Conservation (phyloP, 2,797 vertebrate species). For the Euphonia xanthogaster region DNA sequence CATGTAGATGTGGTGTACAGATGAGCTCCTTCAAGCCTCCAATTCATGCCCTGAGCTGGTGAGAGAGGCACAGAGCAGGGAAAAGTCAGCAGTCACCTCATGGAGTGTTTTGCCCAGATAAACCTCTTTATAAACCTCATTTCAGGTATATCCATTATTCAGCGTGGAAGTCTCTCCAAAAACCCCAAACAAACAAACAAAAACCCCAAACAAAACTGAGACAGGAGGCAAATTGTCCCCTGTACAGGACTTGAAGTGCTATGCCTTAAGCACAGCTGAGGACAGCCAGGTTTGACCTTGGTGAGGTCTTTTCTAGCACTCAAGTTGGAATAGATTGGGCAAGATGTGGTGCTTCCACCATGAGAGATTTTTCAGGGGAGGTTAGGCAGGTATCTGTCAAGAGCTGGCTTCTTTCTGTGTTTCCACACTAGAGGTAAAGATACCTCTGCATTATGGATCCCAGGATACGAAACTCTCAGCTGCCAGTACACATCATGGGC, state of each 20-base stretch:
- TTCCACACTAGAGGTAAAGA: background rate
- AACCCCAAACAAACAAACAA: background rate
- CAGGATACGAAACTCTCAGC: background rate
- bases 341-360: background rate
- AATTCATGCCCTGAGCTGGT: background rate
- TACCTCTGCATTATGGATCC: background rate
- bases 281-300: background rate
- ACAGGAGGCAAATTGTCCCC: background rate
- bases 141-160: background rate
- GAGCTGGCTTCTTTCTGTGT: background rate
- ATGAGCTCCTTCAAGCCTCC: background rate
- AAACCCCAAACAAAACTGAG: background rate
- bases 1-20: background rate
- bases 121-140: background rate
- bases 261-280: background rate
- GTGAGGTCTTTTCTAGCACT: background rate
- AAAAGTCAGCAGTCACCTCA: background rate
- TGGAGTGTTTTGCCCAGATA: background rate
- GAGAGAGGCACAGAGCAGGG: background rate
- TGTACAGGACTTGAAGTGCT: background rate
- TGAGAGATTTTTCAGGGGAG: background rate
- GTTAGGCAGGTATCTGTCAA: background rate
- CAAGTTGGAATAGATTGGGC: background rate
- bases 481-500: background rate
- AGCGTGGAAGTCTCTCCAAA: background rate